Conservation (phyloP, 2,888 invertebrate species). For the Spatulosminthurus flaviceps region DNA sequence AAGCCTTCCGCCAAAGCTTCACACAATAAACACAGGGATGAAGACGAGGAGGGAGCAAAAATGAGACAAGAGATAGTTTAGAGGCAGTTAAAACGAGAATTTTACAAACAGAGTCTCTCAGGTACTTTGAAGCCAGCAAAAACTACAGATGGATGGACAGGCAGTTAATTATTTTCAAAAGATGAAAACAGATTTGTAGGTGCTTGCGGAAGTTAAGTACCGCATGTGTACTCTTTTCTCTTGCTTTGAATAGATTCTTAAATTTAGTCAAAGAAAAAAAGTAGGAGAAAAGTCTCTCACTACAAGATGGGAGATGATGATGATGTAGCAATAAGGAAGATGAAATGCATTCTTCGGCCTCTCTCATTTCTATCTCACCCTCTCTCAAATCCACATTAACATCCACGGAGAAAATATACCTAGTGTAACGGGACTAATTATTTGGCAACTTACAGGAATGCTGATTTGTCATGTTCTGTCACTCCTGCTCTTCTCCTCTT, state of each 20-base stretch:
- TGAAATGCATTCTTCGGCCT: slow-evolving; percentile 38
- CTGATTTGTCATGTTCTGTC: slow-evolving; percentile 64
- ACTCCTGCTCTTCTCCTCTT: slow-evolving; percentile 25
- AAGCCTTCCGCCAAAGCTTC: neutral
- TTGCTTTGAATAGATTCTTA: slow-evolving; percentile 19
- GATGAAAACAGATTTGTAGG: slow-evolving; percentile 56
- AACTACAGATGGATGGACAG: slow-evolving; percentile 61
- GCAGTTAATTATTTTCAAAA: slow-evolving; percentile 63
- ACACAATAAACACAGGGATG: neutral
- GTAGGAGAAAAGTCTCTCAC: neutral
- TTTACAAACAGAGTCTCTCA: slow-evolving; percentile 16
- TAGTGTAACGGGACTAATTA: slow-evolving; percentile 60
- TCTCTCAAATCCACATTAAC: slow-evolving; percentile 38
- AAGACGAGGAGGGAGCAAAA: neutral
- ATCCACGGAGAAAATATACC: slow-evolving; percentile 32
- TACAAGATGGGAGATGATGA: slow-evolving; percentile 24
- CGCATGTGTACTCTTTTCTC: slow-evolving; percentile 10
- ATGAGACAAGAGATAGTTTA: neutral
- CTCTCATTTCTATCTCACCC: slow-evolving; percentile 23
- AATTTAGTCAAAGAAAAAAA: neutral
- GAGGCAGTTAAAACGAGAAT: neutral
- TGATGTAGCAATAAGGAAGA: slow-evolving; percentile 11
- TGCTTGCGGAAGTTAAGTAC: slow-evolving; percentile 5
- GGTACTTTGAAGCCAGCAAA: slow-evolving; percentile 26
- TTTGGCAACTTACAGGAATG: slow-evolving; percentile 64